These are phyloP conservation scores for Urocyon cinereoargenteus DNA, from an alignment of 2,797 vertebrate species.

Conservation along the genomic window DNA sequence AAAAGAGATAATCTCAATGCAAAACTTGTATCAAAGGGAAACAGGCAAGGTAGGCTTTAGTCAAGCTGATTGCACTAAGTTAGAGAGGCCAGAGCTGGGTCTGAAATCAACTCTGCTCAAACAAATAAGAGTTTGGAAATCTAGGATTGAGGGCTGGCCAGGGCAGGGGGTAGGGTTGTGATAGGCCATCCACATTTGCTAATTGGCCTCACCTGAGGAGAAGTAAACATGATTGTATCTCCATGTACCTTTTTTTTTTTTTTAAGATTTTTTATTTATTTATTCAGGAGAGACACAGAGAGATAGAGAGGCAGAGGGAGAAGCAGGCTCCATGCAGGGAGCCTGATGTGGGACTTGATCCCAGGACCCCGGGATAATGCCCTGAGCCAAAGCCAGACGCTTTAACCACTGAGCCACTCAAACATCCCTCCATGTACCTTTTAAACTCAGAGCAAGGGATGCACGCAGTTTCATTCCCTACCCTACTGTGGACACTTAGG, in stretches of 20 bases:
- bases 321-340: too few relatives aligned
- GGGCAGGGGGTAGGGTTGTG: accelerated
- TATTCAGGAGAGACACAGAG: too few relatives aligned
- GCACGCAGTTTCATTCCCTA: not conserved
- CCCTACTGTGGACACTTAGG: not conserved
- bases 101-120: not conserved
- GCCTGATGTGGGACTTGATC: too few relatives aligned
- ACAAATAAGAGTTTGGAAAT: not conserved
- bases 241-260: not conserved
- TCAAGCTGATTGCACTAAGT: not conserved
- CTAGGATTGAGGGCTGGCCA: not conserved
- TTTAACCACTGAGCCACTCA: too few relatives aligned
- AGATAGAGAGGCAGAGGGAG: too few relatives aligned
- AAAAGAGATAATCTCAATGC: not conserved
- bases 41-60: not conserved
- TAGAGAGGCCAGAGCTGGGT: not conserved
- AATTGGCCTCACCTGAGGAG: not conserved
- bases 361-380: too few relatives aligned
- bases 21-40: not conserved
- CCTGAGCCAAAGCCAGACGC: too few relatives aligned
- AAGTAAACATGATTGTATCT: not conserved
- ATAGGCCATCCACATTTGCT: not conserved
- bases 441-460: not conserved
- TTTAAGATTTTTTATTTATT: too few relatives aligned
- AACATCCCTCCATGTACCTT: not conserved